Evolutionary conservation across 2,888 invertebrate species (phyloP).

Genomic region (Eumacrocentrus americanus): DNA sequence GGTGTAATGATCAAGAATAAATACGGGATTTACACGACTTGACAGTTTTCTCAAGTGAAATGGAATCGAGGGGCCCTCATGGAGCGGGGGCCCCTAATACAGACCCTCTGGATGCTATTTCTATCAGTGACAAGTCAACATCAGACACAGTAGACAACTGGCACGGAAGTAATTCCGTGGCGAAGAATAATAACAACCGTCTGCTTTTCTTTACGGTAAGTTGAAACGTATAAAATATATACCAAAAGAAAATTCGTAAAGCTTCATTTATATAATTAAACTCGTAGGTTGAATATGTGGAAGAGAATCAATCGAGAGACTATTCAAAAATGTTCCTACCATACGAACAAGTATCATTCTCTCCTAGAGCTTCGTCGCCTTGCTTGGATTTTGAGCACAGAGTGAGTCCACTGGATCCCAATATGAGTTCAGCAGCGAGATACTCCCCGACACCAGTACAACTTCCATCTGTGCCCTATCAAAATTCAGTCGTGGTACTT

Average conservation of each 20-base stretch:
- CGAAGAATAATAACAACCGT: constrained; percentile 46
- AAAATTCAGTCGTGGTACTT: constrained; percentile 55
- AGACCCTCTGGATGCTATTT: constrained; percentile 49
- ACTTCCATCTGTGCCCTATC: constrained; percentile 55
- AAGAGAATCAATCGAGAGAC: constrained; percentile 52
- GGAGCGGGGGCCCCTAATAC: constrained; percentile 57
- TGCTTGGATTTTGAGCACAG: constrained; percentile 58
- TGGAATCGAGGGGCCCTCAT: constrained; percentile 61
- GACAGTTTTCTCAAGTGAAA: constrained; percentile 36
- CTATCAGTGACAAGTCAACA: constrained; percentile 50
- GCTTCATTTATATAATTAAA: constrained; percentile 6
- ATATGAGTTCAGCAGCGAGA: constrained; percentile 67
- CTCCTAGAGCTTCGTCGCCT: constrained; percentile 54
- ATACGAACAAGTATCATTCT: constrained; percentile 57
- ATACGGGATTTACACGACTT: too few relatives aligned
- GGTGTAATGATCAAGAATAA: too few relatives aligned
- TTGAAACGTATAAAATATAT: too few relatives aligned
- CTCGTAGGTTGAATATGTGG: constrained; percentile 56
- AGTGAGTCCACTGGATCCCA: constrained; percentile 60
- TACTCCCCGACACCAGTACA: constrained; percentile 66
- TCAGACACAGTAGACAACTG: constrained; percentile 39
- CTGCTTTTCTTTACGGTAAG: constrained; percentile 55
- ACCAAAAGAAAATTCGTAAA: background rate
- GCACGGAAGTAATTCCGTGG: background rate
- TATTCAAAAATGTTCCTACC: constrained; percentile 55